Percentiles rank a stretch among this genome's conserved stretches.
Evolutionary conservation across 2,888 invertebrate genomes (phyloP).

Genomic region (Apomyelois bistriatella): DNA sequence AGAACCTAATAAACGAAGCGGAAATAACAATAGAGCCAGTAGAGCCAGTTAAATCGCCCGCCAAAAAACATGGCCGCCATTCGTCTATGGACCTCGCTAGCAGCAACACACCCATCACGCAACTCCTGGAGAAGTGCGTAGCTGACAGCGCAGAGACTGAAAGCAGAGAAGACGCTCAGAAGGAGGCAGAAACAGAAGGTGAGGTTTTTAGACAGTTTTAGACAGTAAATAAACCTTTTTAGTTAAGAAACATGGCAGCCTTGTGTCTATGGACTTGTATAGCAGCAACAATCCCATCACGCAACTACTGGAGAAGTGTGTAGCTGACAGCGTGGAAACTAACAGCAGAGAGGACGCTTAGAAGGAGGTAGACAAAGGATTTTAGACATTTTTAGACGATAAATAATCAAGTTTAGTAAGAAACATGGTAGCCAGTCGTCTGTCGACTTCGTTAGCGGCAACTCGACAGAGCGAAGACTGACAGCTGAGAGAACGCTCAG

Average conservation of each 20-base stretch:
- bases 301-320: conserved; percentile 71
- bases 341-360: conserved; percentile 25
- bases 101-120: conserved; percentile 63
- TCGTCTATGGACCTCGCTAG: conserved; percentile 73
- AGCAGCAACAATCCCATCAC: conserved; percentile 63
- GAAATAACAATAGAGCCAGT: conserved; percentile 70
- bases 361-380: conserved; percentile 25
- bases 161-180: conserved; percentile 24
- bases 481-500: conserved; percentile 24
- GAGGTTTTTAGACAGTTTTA: background rate
- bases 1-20: conserved; percentile 62
- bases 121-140: conserved; percentile 72
- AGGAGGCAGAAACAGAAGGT: conserved; percentile 28
- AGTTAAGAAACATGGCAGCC: conserved; percentile 69
- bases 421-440: conserved; percentile 72
- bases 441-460: conserved; percentile 66
- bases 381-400: too few species aligned
- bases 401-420: too few species aligned
- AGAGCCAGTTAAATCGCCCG: conserved; percentile 44
- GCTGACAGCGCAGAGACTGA: conserved; percentile 18
- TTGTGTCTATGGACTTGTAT: conserved; percentile 73
- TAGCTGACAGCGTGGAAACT: conserved; percentile 25
- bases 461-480: conserved; percentile 26
- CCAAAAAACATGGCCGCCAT: conserved; percentile 66
- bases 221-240: too few species aligned